Percentiles rank a stretch among this genome's conserved stretches.
Conservation (phyloP, 2,113 vertebrate genomes). For the Chaenogobius annularis region DNA sequence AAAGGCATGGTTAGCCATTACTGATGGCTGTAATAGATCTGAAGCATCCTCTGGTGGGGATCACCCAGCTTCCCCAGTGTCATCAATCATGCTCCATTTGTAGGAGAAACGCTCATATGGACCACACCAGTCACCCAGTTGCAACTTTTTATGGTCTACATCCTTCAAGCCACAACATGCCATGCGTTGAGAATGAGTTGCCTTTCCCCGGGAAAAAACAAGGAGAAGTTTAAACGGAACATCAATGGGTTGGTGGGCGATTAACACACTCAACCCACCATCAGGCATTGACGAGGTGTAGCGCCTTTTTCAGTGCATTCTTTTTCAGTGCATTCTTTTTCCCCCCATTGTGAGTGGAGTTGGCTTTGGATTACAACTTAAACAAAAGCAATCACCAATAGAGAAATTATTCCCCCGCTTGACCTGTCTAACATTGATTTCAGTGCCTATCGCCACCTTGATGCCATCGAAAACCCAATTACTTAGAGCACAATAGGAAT, state of each 20-base stretch:
- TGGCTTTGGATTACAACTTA: background rate
- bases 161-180: too few species aligned
- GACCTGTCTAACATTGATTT: background rate
- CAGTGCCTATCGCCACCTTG: background rate
- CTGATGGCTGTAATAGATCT: constrained; percentile 32
- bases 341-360: background rate
- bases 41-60: constrained; percentile 13
- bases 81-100: constrained; percentile 14
- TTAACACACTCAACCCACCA: background rate
- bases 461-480: constrained; percentile 2
- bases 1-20: constrained; percentile 13
- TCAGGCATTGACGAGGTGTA: too few species aligned
- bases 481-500: constrained; percentile 2
- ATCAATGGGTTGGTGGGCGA: background rate
- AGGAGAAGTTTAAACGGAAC: background rate
- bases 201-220: background rate
- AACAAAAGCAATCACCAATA: background rate
- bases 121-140: too few species aligned
- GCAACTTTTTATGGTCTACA: too few species aligned
- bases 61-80: constrained; percentile 7
- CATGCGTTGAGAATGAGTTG: too few species aligned
- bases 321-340: background rate
- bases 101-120: background rate
- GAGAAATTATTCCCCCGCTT: constrained; percentile 1
- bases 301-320: background rate